Evolutionary conservation across 2,797 vertebrate species (phyloP), one percentile per base, ranked within the genome.

Genomic region (Coranthus polyacanthus): DNA sequence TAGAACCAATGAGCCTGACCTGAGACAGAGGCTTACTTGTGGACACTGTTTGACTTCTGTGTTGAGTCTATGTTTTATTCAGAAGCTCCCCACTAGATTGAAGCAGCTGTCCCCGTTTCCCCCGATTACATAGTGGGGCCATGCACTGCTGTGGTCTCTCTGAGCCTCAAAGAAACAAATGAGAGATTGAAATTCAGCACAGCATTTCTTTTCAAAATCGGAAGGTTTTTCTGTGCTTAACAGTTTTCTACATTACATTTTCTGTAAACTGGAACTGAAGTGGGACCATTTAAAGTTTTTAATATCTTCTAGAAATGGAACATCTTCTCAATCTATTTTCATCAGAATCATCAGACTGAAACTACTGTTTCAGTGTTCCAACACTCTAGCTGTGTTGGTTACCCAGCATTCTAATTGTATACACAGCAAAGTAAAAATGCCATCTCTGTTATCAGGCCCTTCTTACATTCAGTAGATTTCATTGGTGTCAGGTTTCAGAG

Each of bases 11-110:
- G 42, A 81, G 63, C 55, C 79, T 57, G 55, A 78, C 67, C 69
- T 36, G 32, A 85, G 70, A 89, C 86, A 91, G 86, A 90, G 82
- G 70, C 78, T 85, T 81, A 68, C 78, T 90, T 91, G 85, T 90
- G 65, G 84, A 87, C n/a, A n/a, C 61, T 65, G 62, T 82, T 84
- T 88, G 72, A 85, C 85, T 84, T 79, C 46, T 79, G 60, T 64
- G 29, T 75, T 3, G 18, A 72, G 54, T 77, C 45, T 70, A 87
- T 89, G 79, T 88, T 92, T 92, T 85, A 92, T 92, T 92, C 89
- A 92, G 76, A 69, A 74, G 82, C 68, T 79, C 45, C 54, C 71
- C 72, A 64, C 78, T 67, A 83, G 60, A 60, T 82, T 75, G 44
- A 65, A 89, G 82, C 75, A 87, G 76, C 83, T 82, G 85, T 83